These are phyloP conservation scores for Cloeon dipterum DNA, from an alignment of 2,888 invertebrate genomes.

Conservation along the genomic window DNA sequence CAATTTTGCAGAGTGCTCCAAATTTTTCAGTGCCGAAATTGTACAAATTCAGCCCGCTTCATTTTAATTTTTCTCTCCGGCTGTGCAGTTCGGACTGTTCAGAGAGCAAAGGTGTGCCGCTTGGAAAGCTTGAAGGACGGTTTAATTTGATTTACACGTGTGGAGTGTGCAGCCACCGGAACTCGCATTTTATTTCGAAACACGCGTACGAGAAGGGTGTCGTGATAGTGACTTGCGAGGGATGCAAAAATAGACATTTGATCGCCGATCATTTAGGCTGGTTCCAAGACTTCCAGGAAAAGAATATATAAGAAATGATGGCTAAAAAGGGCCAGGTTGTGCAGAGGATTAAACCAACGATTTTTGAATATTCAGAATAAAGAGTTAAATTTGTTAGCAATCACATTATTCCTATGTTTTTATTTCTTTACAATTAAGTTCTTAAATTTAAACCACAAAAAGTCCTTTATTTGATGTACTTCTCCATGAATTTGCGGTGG, in stretches of 20 bases:
- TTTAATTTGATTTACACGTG: conserved; percentile 52
- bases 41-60: too few relatives aligned
- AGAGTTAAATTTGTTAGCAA: background rate
- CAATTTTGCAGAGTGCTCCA: too few relatives aligned
- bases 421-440: too few relatives aligned
- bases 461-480: conserved; percentile 90
- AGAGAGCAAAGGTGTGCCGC: too few relatives aligned
- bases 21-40: too few relatives aligned
- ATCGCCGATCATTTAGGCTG: conserved; percentile 93
- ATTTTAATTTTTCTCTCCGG: too few relatives aligned
- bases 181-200: conserved; percentile 62
- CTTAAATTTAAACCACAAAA: too few relatives aligned
- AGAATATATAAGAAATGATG: conserved; percentile 80
- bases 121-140: background rate
- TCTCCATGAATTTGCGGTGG: conserved; percentile 99
- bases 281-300: conserved; percentile 57
- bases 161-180: conserved; percentile 61
- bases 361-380: background rate
- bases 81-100: too few relatives aligned
- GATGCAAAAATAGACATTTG: conserved; percentile 73
- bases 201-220: conserved; percentile 69
- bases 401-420: too few relatives aligned
- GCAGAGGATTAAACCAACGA: background rate
- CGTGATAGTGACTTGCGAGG: conserved; percentile 73
- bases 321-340: conserved; percentile 56